These are phyloP conservation scores for Salticus scenicus DNA, from an alignment of 2,888 invertebrate genomes.

Conservation along the genomic window DNA sequence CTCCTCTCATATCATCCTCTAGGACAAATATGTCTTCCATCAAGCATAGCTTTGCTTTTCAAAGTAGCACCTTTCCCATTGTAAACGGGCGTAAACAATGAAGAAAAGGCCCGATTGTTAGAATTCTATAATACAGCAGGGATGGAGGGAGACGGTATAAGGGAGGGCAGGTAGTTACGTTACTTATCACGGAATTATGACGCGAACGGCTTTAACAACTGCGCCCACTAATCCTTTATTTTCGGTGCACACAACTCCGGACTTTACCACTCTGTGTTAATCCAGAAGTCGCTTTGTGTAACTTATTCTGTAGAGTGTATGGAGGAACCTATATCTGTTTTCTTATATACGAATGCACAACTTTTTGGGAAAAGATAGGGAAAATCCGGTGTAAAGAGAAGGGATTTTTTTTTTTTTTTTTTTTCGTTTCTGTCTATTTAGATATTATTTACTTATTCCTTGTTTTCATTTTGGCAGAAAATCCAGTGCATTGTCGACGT, in stretches of 20 bases:
- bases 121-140: slow-evolving; percentile 6
- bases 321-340: neutral
- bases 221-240: slow-evolving; percentile 54
- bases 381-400: neutral
- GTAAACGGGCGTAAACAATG: slow-evolving; percentile 62
- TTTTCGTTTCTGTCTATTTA: neutral
- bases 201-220: slow-evolving; percentile 49
- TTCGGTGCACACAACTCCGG: neutral
- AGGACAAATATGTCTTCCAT: slow-evolving; percentile 46
- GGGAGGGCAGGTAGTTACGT: slow-evolving; percentile 21
- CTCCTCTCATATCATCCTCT: too few species aligned
- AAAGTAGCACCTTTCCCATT: slow-evolving; percentile 33
- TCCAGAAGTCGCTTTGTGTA: slow-evolving; percentile 1
- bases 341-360: slow-evolving; percentile 2
- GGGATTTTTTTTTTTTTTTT: neutral
- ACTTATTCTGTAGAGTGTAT: neutral
- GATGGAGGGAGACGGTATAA: slow-evolving; percentile 14
- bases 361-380: neutral
- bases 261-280: neutral
- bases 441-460: too few species aligned
- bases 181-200: slow-evolving; percentile 63
- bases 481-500: too few species aligned
- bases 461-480: too few species aligned
- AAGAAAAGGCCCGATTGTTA: slow-evolving; percentile 55
- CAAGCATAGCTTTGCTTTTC: neutral